These are phyloP conservation scores for Limenitis camilla DNA, from an alignment of 2,888 invertebrate genomes.

Conservation along the genomic window DNA sequence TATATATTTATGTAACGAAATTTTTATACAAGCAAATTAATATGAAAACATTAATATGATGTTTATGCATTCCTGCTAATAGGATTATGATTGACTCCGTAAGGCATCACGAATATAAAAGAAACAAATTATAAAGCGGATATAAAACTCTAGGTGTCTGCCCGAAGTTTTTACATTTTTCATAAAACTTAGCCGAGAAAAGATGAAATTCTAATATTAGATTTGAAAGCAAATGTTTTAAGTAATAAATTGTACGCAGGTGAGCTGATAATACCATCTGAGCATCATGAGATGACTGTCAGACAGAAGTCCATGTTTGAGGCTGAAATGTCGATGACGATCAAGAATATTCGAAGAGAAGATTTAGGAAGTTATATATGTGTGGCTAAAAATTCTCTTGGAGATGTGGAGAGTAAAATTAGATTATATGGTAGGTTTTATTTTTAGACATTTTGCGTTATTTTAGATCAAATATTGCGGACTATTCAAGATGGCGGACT, in stretches of 20 bases:
- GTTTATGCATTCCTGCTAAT: conserved; percentile 31
- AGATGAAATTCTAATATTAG: conserved; percentile 72
- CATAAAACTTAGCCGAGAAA: conserved; percentile 64
- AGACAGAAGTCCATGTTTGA: conserved; percentile 85
- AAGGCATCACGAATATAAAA: conserved; percentile 57
- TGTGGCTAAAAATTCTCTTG: conserved; percentile 89
- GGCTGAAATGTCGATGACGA: conserved; percentile 87
- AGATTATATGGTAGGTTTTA: conserved; percentile 92
- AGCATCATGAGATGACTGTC: conserved; percentile 85
- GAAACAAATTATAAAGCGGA: conserved; percentile 70
- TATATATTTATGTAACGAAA: neutral
- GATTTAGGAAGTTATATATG: conserved; percentile 91
- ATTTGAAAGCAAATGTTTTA: conserved; percentile 65
- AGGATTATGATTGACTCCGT: conserved; percentile 47
- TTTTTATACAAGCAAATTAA: neutral
- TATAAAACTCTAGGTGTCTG: conserved; percentile 71
- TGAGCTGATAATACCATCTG: conserved; percentile 89
- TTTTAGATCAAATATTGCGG: too few species aligned
- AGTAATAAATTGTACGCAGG: conserved; percentile 73
- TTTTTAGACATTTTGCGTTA: too few species aligned
- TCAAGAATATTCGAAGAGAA: conserved; percentile 83
- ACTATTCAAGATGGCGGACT: too few species aligned
- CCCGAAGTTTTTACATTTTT: conserved; percentile 70
- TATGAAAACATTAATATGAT: neutral
- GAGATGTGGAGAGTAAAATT: conserved; percentile 92